Evolutionary conservation across 2,888 invertebrate genomes (phyloP).

Genomic region (Drosophila atroscutellata): DNA sequence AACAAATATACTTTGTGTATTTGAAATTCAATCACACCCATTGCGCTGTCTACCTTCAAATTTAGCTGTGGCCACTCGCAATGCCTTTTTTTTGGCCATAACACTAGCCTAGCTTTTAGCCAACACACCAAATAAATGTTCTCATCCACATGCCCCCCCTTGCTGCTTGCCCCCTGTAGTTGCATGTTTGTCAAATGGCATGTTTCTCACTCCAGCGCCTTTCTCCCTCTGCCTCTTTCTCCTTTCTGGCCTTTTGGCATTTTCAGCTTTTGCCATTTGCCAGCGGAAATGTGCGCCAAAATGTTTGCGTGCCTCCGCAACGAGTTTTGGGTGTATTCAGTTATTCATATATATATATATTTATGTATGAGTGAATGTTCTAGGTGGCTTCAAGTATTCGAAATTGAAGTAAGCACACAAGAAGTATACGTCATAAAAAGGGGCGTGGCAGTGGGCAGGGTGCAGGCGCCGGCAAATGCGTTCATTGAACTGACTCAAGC

Average conservation of each 20-base stretch:
- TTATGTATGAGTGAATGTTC: background rate
- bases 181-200: slow-evolving; percentile 53
- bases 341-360: background rate
- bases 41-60: slow-evolving; percentile 18
- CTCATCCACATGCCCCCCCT: background rate
- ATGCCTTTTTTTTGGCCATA: slow-evolving; percentile 20
- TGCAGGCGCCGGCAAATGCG: slow-evolving; percentile 73
- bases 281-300: slow-evolving; percentile 74
- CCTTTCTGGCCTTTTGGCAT: slow-evolving; percentile 65
- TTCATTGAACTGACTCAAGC: slow-evolving; percentile 69
- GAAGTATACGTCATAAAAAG: slow-evolving; percentile 23
- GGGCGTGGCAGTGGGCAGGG: slow-evolving; percentile 11
- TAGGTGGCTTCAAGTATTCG: slow-evolving; percentile 58
- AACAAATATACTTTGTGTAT: background rate
- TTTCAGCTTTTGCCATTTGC: slow-evolving; percentile 64
- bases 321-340: slow-evolving; percentile 1
- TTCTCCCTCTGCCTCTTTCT: background rate
- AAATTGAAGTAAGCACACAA: slow-evolving; percentile 55
- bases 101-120: slow-evolving; percentile 18
- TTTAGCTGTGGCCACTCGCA: slow-evolving; percentile 25
- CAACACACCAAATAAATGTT: background rate
- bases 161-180: slow-evolving; percentile 21
- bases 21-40: slow-evolving; percentile 7
- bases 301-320: slow-evolving; percentile 65
- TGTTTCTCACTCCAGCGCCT: slow-evolving; percentile 30